Evolutionary conservation across 2,797 vertebrate species (phyloP).

Genomic region (Centroberyx gerrardi): DNA sequence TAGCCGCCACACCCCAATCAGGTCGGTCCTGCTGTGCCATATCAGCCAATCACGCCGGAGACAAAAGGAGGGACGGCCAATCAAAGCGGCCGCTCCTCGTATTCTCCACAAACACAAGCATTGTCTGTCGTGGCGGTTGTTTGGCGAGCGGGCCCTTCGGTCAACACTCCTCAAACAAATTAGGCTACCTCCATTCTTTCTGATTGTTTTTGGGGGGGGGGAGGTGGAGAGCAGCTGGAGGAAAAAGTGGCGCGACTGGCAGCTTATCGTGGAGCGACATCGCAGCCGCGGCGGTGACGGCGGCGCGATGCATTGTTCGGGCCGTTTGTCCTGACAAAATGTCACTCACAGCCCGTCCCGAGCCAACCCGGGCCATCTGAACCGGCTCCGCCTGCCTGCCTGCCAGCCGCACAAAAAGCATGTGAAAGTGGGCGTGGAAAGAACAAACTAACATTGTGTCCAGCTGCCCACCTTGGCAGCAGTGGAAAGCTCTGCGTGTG

Average conservation of each 20-base stretch:
- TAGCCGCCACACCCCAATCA: constrained; percentile 13
- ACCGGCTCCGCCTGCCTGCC: constrained; percentile 32
- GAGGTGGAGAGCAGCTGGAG: not conserved
- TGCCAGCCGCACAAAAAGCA: constrained; percentile 52
- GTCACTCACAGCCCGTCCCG: constrained; percentile 48
- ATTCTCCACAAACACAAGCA: constrained; percentile 19
- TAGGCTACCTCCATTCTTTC: constrained; percentile 16
- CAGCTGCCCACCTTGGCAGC: constrained; percentile 69
- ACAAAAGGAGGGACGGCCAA: constrained; percentile 17
- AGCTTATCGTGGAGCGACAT: constrained; percentile 12
- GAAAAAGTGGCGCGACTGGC: not conserved
- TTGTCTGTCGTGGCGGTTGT: constrained; percentile 38
- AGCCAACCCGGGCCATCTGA: constrained; percentile 54
- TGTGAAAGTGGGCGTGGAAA: constrained; percentile 63
- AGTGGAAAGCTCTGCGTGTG: constrained; percentile 14
- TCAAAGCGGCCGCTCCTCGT: constrained; percentile 20
- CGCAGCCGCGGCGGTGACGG: not conserved
- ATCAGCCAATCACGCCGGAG: constrained; percentile 29
- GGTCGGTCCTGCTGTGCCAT: not conserved
- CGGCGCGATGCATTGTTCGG: constrained; percentile 26
- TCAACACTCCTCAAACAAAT: constrained; percentile 16
- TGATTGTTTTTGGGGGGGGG: constrained; percentile 8
- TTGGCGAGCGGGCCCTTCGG: not conserved
- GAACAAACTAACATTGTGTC: constrained; percentile 73
- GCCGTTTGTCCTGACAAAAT: constrained; percentile 49